Conservation (phyloP, 2,113 vertebrate genomes). For the Vidua chalybeata region DNA sequence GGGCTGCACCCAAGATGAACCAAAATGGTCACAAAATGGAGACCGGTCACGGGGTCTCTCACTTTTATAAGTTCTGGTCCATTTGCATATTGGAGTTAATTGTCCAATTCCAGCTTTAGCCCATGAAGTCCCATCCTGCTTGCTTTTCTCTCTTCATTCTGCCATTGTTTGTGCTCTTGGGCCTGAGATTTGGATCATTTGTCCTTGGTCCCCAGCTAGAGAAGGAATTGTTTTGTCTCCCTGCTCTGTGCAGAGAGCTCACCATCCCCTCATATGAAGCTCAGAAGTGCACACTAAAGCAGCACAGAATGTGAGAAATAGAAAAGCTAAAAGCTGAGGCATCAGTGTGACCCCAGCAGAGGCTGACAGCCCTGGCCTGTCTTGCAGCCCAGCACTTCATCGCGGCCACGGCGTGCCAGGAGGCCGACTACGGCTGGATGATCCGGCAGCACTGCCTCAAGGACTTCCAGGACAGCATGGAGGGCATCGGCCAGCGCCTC, state of each 20-base stretch:
- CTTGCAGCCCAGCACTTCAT: conserved; percentile 74
- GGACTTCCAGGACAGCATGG: conserved; percentile 86
- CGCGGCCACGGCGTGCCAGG: conserved; percentile 71
- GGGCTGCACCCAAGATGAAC: background rate
- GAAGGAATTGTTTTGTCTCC: background rate
- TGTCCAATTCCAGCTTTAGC: background rate
- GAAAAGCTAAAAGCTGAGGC: background rate
- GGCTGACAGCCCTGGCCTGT: background rate
- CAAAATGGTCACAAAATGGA: background rate
- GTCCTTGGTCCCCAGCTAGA: background rate
- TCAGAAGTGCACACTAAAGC: background rate
- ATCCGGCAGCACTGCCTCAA: conserved; percentile 83
- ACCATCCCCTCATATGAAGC: background rate
- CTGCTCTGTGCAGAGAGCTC: background rate
- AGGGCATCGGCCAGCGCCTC: conserved; percentile 76
- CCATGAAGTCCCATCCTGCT: background rate
- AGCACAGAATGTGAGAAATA: background rate
- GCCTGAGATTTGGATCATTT: background rate
- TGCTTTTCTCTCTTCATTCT: background rate
- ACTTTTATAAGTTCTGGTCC: background rate
- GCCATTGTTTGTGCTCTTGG: background rate
- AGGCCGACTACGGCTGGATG: conserved; percentile 69
- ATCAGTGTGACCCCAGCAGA: background rate
- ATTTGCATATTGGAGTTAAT: background rate
- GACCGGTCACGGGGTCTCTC: background rate